phyloP scores from a whole-genome alignment of 2,797 vertebrate genomes.

The Enteromius afrohamiltoni region DNA sequence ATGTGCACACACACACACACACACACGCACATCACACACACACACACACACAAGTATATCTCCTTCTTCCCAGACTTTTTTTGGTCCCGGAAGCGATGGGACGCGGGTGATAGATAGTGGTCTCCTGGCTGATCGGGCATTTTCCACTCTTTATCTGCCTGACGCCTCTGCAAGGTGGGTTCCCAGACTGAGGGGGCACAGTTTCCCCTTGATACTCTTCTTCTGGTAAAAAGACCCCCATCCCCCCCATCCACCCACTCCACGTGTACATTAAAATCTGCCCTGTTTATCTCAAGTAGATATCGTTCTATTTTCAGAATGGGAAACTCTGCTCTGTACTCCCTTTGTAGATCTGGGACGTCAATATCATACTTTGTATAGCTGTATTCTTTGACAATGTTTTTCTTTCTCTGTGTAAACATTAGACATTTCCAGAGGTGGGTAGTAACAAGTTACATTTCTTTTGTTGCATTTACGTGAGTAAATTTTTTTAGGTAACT shows the following conservation, averaged over 20 bases:
- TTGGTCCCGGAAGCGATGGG: constrained; percentile 20
- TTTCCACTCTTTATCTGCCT: constrained; percentile 79
- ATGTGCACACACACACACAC: not conserved
- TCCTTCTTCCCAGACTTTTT: constrained; percentile 48
- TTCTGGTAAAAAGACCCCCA: constrained; percentile 59
- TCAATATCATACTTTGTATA: constrained; percentile 2
- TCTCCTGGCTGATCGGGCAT: constrained; percentile 59
- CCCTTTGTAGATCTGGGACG: constrained; percentile 38
- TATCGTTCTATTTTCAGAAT: constrained; percentile 59
- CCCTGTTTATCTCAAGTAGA: constrained; percentile 43
- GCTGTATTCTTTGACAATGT: not conserved
- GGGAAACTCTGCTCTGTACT: constrained; percentile 37
- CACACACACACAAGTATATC: constrained; percentile 8
- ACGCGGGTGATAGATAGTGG: constrained; percentile 55
- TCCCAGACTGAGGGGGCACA: constrained; percentile 53
- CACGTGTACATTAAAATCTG: constrained; percentile 40
- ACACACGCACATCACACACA: not conserved
- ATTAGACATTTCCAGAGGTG: not conserved
- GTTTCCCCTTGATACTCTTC: constrained; percentile 62
- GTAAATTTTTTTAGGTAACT: too few species aligned
- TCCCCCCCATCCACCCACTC: constrained; percentile 58
- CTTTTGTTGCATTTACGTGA: too few species aligned
- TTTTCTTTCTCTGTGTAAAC: constrained; percentile 14
- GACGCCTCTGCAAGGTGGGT: constrained; percentile 70
- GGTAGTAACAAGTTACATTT: too few species aligned